These are phyloP conservation scores for Agelaius tricolor DNA, from an alignment of 2,113 vertebrate species.

Conservation along the genomic window DNA sequence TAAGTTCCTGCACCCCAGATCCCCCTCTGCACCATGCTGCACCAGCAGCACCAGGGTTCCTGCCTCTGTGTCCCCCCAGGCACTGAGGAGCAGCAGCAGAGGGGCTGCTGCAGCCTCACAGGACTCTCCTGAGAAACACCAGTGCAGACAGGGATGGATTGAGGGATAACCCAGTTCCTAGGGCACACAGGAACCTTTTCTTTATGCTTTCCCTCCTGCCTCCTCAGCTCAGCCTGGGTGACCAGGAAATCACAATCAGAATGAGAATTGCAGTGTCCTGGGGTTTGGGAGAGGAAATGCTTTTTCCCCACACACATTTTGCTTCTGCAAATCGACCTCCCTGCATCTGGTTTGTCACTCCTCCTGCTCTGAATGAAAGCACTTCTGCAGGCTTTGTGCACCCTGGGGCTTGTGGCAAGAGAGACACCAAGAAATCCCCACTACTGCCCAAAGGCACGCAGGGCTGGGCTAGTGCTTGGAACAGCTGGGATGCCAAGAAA, in stretches of 20 bases:
- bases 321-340: not conserved
- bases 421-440: accelerated
- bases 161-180: not conserved
- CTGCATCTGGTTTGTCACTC: not conserved
- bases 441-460: not conserved
- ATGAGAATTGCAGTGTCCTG: not conserved
- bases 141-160: accelerated
- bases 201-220: not conserved
- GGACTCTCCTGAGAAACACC: not conserved
- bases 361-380: not conserved
- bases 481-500: not conserved
- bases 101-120: not conserved
- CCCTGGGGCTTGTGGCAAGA: not conserved
- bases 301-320: not conserved
- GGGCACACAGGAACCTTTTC: not conserved
- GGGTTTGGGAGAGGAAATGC: not conserved
- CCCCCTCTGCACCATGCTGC: not conserved
- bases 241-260: not conserved
- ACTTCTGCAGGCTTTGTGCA: not conserved
- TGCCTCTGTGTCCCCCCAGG: not conserved
- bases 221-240: not conserved
- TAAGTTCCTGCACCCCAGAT: not conserved
- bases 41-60: not conserved
- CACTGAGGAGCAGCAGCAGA: not conserved
- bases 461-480: not conserved